Base-by-base conservation (phyloP, 2,888 invertebrate species). In the Hyalella azteca region DNA sequence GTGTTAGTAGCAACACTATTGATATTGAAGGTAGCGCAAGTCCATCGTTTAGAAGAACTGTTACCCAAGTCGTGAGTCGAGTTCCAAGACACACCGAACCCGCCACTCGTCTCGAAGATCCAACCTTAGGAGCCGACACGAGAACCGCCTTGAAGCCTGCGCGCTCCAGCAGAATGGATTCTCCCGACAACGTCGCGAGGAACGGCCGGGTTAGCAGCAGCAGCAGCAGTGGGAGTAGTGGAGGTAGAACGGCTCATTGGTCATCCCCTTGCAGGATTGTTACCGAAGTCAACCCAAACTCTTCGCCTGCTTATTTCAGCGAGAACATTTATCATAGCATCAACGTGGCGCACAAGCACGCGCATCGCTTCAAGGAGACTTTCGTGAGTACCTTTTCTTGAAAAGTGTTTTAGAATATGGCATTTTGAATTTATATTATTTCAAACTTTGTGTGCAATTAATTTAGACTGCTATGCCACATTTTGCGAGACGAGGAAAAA, bases 341-440 rank as follows among this genome's bases (percentile, higher is more conserved):
- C 54, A 59, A 82, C 36, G 73, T 82, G 9, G 85, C 85, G n/a
- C 78, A 78, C 49, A 75, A 79, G 39, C 82, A 82, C 26, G 81
- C 80, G 2, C 73, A 82, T 41, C 50, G 48, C 22, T 81, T 84
- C 73, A 82, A 77, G 60, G 60, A 82, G 26, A 75, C 81, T 22
- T 85, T 82, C 45, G 84, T 84, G 83, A 84, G 84, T 84, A 78
- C 26, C 26, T 2, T 15, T 59, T 22, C n/a, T n/a, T n/a, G n/a
- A n/a, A n/a, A 29, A 29, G 7, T 59, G 59, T 59, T 13, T 36
- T 36, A 3, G n/a, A n/a, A n/a, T n/a, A n/a, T n/a, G n/a, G n/a
- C n/a, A n/a, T n/a, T n/a, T n/a, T n/a, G n/a, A n/a, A n/a, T n/a
- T n/a, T n/a, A n/a, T n/a, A n/a, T n/a, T n/a, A n/a, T n/a, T n/a